phyloP scores from a whole-genome alignment of 2,113 vertebrate genomes.

The Porphyrio hochstetteri region DNA sequence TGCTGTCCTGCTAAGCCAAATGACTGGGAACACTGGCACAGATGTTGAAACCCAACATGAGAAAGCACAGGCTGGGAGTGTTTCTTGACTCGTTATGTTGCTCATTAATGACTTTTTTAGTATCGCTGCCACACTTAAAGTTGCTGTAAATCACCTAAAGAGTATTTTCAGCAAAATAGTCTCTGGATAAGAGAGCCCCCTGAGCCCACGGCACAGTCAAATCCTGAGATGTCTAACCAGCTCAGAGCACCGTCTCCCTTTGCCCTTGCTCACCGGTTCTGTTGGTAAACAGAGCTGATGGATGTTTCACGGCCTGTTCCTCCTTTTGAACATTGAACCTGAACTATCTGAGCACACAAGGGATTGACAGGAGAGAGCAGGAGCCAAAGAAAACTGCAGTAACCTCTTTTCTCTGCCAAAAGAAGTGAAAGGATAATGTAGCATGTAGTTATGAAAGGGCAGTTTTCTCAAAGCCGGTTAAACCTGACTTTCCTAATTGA shows the following conservation, averaged over 20 bases:
- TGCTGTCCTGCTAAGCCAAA: not conserved
- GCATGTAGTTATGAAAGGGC: not conserved
- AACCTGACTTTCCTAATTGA: slow-evolving; percentile 15
- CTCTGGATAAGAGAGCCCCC: not conserved
- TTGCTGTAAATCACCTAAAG: not conserved
- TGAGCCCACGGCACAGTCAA: not conserved
- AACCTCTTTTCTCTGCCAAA: not conserved
- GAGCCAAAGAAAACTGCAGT: not conserved
- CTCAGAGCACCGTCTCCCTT: not conserved
- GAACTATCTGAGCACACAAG: not conserved
- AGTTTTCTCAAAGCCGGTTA: not conserved
- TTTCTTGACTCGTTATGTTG: not conserved
- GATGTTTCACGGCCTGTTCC: not conserved
- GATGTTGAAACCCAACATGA: not conserved
- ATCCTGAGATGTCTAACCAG: not conserved
- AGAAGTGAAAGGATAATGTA: not conserved
- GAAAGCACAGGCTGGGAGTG: not conserved
- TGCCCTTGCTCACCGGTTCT: not conserved
- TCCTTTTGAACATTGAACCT: slow-evolving; percentile 34
- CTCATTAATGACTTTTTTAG: not conserved
- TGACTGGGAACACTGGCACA: not conserved
- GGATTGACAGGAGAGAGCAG: not conserved
- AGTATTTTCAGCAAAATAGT: not conserved
- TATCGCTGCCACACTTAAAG: not conserved
- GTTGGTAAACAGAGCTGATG: not conserved